Conservation (phyloP, 1,140 invertebrate species). For the Euglossa dilemma region DNA sequence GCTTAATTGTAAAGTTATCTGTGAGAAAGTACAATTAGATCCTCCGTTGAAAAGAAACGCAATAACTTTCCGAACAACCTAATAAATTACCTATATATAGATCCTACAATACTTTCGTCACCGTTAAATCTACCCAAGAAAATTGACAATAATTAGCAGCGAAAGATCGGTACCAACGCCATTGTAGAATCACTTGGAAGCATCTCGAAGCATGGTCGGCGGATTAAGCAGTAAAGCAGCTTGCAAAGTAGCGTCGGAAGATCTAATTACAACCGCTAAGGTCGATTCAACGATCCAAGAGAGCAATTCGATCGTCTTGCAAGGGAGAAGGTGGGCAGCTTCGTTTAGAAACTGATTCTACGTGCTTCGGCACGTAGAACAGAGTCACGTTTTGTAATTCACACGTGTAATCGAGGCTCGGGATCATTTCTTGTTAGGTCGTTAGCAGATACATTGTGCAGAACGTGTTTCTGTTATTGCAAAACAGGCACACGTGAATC, state of each 20-base stretch:
- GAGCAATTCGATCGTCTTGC: not conserved
- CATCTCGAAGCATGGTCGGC: not conserved
- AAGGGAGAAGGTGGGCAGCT: not conserved
- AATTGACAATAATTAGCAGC: no score
- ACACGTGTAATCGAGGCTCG: not conserved
- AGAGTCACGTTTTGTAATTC: constrained; percentile 22
- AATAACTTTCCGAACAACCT: no score
- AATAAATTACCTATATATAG: no score
- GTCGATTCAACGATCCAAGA: constrained; percentile 8
- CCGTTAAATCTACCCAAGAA: no score
- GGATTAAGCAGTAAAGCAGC: constrained; percentile 1
- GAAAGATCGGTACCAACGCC: no score
- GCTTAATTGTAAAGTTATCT: no score
- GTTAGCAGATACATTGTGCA: not conserved
- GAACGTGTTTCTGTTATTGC: not conserved
- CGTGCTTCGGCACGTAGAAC: not conserved
- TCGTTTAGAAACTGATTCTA: not conserved
- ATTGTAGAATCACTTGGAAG: not conserved
- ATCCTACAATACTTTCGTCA: no score
- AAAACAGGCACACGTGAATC: not conserved
- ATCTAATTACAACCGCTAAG: constrained; percentile 23
- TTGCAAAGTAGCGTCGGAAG: not conserved
- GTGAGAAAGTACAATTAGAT: no score
- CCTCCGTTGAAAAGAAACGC: no score
- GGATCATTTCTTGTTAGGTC: not conserved